A percentile compares a stretch with the other conserved stretches of the same genome.
phyloP scores from a whole-genome alignment of 2,888 invertebrate genomes.

The Pristionchus japonicus region DNA sequence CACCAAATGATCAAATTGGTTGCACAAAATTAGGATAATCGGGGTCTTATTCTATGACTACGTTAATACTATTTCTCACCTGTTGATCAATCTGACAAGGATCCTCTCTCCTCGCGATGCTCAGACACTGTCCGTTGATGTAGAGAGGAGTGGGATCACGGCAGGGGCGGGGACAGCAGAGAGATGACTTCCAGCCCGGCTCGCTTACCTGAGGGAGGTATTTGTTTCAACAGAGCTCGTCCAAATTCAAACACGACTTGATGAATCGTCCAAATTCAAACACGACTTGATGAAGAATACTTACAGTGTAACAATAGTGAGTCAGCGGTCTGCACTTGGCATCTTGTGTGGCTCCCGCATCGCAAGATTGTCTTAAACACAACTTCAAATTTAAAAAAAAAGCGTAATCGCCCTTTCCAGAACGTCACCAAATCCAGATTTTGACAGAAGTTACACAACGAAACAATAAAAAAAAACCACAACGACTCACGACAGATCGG shows the following conservation, averaged over 20 bases:
- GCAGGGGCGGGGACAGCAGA: conserved; percentile 75
- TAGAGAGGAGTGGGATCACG: conserved; percentile 74
- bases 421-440: too few relatives aligned
- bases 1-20: too few relatives aligned
- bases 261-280: too few relatives aligned
- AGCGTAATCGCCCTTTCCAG: too few relatives aligned
- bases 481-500: conserved; percentile 66
- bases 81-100: conserved; percentile 74
- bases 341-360: conserved; percentile 71
- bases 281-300: too few relatives aligned
- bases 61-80: conserved; percentile 52
- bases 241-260: too few relatives aligned
- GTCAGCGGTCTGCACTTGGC: conserved; percentile 73
- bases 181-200: conserved; percentile 71
- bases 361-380: conserved; percentile 75
- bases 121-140: conserved; percentile 73
- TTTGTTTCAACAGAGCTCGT: too few relatives aligned
- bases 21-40: too few relatives aligned
- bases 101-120: conserved; percentile 74
- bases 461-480: too few relatives aligned
- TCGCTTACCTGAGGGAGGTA: conserved; percentile 52
- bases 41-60: too few relatives aligned
- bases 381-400: conserved; percentile 45
- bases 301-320: conserved; percentile 73
- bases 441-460: neutral